Percentiles rank a stretch among this genome's conserved stretches.
Evolutionary conservation across 2,797 vertebrate species (phyloP).

Genomic region (Microctenopoma steveboyesi): DNA sequence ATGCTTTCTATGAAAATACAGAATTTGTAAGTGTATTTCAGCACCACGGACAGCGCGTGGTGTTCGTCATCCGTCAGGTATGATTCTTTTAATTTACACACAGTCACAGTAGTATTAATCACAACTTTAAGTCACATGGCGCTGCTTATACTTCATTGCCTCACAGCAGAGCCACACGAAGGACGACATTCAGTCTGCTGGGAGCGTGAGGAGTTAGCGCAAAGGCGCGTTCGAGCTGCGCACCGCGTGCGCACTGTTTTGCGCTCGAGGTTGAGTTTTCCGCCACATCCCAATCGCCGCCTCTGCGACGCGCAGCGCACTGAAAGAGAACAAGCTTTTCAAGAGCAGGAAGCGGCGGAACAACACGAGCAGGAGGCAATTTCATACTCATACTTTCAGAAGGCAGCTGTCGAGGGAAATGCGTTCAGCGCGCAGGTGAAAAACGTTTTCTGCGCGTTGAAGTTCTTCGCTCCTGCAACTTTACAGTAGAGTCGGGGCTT

Average conservation of each 20-base stretch:
- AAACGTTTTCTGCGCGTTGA: slow-evolving; percentile 3
- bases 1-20: background rate
- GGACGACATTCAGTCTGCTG: background rate
- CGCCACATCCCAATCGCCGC: slow-evolving; percentile 31
- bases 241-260: background rate
- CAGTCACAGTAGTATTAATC: too few species aligned
- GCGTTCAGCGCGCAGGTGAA: slow-evolving; percentile 47
- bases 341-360: slow-evolving; percentile 46
- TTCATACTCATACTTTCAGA: slow-evolving; percentile 4
- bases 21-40: slow-evolving; percentile 21
- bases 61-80: background rate
- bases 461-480: slow-evolving; percentile 45
- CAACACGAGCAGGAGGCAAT: slow-evolving; percentile 1
- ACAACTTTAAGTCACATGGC: background rate
- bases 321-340: slow-evolving; percentile 38
- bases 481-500: slow-evolving; percentile 24
- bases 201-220: background rate
- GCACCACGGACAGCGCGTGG: slow-evolving; percentile 24
- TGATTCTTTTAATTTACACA: too few species aligned
- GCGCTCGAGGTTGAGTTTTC: slow-evolving; percentile 49
- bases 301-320: slow-evolving; percentile 29
- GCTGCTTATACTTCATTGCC: background rate
- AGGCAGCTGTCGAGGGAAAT: slow-evolving; percentile 35
- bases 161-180: background rate
- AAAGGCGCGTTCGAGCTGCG: background rate